Conservation (phyloP, 92 coral and sea anemone genomes). For the Umimayanthus kanabou region DNA sequence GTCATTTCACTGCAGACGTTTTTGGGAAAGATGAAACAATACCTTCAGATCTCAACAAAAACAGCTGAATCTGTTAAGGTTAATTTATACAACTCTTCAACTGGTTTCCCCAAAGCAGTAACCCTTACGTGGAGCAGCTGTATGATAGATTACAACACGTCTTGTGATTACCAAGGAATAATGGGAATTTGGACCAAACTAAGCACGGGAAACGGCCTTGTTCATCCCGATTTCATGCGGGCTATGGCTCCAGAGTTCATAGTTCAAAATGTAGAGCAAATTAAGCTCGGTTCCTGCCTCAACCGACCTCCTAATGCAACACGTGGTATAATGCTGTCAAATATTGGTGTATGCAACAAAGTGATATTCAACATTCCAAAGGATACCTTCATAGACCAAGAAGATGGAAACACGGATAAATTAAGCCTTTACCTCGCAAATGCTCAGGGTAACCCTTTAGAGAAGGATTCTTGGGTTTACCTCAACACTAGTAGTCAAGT, state of each 20-base stretch:
- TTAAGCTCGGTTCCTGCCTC: slow-evolving; percentile 45
- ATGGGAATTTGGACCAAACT: slow-evolving; percentile 32
- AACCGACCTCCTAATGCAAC: slow-evolving; percentile 44
- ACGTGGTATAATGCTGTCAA: slow-evolving; percentile 14
- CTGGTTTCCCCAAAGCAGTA: neutral
- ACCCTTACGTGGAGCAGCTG: slow-evolving; percentile 51
- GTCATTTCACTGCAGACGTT: slow-evolving; percentile 28
- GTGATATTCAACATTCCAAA: slow-evolving; percentile 27
- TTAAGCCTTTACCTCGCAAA: slow-evolving; percentile 27
- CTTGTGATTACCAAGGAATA: slow-evolving; percentile 45
- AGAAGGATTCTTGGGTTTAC: slow-evolving; percentile 33
- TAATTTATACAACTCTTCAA: slow-evolving; percentile 20
- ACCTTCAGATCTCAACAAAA: slow-evolving; percentile 26
- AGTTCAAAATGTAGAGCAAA: slow-evolving; percentile 45
- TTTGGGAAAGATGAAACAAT: slow-evolving; percentile 36
- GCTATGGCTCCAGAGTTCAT: slow-evolving; percentile 48
- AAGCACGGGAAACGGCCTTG: slow-evolving; percentile 24
- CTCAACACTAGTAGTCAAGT: slow-evolving; percentile 42
- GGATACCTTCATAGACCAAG: slow-evolving; percentile 38
- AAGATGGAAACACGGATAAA: slow-evolving; percentile 48
- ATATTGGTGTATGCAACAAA: slow-evolving; percentile 31
- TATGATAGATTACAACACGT: slow-evolving; percentile 40
- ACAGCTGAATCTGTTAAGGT: slow-evolving; percentile 16
- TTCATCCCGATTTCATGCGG: slow-evolving; percentile 45
- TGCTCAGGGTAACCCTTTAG: slow-evolving; percentile 3